phyloP scores from a whole-genome alignment of 2,797 vertebrate genomes.

The Thaleichthys pacificus region DNA sequence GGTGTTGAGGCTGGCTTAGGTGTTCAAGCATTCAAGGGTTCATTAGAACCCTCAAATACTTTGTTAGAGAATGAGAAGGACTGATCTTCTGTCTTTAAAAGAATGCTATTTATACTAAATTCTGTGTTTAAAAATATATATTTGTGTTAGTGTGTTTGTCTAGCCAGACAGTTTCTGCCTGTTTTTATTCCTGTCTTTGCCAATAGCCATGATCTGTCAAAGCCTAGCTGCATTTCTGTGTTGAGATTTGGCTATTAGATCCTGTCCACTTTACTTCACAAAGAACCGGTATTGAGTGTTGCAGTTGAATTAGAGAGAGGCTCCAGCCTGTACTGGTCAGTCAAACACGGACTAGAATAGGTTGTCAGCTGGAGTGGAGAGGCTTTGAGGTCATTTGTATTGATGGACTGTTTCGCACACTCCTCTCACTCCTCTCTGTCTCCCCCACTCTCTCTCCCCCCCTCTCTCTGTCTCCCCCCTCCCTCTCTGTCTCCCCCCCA shows the following conservation, averaged over 20 bases:
- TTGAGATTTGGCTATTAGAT: conserved; percentile 9
- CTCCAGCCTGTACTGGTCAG: too few relatives aligned
- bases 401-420: too few relatives aligned
- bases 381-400: too few relatives aligned
- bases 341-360: too few relatives aligned
- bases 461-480: not conserved
- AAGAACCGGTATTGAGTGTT: not conserved
- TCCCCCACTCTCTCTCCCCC: not conserved
- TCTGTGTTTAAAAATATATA: not conserved
- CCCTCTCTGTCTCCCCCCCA: conserved; percentile 23
- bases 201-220: not conserved
- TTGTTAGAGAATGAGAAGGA: too few relatives aligned
- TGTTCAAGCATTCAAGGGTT: not conserved
- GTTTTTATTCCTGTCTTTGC: not conserved
- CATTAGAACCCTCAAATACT: too few relatives aligned
- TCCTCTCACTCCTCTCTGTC: not conserved
- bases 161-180: not conserved
- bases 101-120: too few relatives aligned
- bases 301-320: not conserved
- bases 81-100: too few relatives aligned
- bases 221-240: not conserved
- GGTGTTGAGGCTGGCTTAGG: not conserved
- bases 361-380: too few relatives aligned
- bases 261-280: not conserved
- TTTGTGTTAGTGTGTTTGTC: not conserved